phyloP scores from a whole-genome alignment of 2,888 invertebrate species.

The Drosophila flavopinicola region DNA sequence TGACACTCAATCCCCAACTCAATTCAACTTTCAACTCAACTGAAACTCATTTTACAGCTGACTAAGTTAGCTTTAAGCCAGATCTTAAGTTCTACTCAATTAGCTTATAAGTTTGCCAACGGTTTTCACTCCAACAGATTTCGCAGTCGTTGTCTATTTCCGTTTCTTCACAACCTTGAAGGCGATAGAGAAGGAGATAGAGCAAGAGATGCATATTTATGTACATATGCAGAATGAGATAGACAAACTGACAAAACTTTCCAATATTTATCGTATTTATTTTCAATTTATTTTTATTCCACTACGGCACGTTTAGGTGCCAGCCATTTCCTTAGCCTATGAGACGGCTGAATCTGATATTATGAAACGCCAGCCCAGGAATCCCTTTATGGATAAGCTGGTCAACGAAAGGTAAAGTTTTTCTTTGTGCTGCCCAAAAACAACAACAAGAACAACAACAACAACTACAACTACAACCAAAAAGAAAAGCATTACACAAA shows the following conservation, averaged over 20 bases:
- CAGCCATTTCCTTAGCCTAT: conserved; percentile 99
- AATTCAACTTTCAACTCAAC: conserved; percentile 19
- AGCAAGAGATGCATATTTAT: conserved; percentile 2
- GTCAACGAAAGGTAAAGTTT: conserved; percentile 97
- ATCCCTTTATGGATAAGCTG: conserved; percentile 98
- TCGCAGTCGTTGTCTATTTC: conserved; percentile 27
- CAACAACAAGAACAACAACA: conserved; percentile 17
- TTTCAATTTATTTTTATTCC: conserved; percentile 65
- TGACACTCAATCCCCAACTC: conserved; percentile 21
- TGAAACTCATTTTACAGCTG: conserved; percentile 32
- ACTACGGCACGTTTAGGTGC: conserved; percentile 88
- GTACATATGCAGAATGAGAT: conserved; percentile 4
- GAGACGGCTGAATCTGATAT: conserved; percentile 99
- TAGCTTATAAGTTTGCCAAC: conserved; percentile 39
- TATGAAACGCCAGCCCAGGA: conserved; percentile 99
- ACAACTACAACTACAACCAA: conserved; percentile 35
- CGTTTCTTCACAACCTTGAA: conserved; percentile 5
- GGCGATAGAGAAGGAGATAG: neutral
- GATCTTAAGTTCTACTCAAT: conserved; percentile 22
- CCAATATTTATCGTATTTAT: conserved; percentile 72
- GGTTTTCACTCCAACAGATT: conserved; percentile 10
- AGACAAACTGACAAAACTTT: conserved; percentile 26
- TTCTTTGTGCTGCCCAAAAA: conserved; percentile 73
- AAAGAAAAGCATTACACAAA: conserved; percentile 36
- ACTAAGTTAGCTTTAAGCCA: conserved; percentile 49